Percentiles rank a stretch among this genome's conserved stretches.
phyloP scores from a whole-genome alignment of 2,113 vertebrate genomes.

The Osmerus eperlanus region DNA sequence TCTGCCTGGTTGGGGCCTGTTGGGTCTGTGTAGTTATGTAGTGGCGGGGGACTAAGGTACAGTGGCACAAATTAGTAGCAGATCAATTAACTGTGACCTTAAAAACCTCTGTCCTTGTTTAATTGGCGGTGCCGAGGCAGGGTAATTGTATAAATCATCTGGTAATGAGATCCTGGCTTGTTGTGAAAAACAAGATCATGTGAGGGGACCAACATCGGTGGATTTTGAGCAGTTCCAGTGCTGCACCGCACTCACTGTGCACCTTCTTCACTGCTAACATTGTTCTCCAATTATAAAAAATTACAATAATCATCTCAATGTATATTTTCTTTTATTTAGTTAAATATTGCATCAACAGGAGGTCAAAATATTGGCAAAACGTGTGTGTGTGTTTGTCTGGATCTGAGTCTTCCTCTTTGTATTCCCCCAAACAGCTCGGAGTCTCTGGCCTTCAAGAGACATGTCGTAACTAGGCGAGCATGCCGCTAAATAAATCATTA shows the following conservation, averaged over 20 bases:
- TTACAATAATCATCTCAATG: too few relatives aligned
- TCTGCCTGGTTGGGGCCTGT: conserved; percentile 50
- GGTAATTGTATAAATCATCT: conserved; percentile 84
- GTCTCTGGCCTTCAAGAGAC: conserved; percentile 34
- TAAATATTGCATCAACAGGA: neutral
- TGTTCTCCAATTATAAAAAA: neutral
- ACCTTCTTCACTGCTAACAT: neutral
- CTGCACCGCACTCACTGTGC: neutral
- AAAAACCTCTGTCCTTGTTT: conserved; percentile 83
- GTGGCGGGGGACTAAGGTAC: conserved; percentile 63
- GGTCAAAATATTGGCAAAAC: conserved; percentile 23
- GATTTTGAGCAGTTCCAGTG: conserved; percentile 38
- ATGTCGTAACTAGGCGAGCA: conserved; percentile 44
- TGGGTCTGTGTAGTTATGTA: conserved; percentile 30
- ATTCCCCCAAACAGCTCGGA: conserved; percentile 26
- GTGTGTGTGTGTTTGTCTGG: conserved; percentile 15
- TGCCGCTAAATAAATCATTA: conserved; percentile 65
- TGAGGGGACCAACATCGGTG: conserved; percentile 70
- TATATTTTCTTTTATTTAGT: too few relatives aligned
- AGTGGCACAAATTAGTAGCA: conserved; percentile 73
- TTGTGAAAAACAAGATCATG: conserved; percentile 83
- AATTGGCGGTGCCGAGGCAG: conserved; percentile 80
- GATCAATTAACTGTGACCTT: conserved; percentile 84
- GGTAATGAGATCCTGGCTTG: conserved; percentile 83
- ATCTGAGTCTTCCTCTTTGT: conserved; percentile 33